Conservation (phyloP, 2,888 invertebrate species). For the Athrips mouffetella region DNA sequence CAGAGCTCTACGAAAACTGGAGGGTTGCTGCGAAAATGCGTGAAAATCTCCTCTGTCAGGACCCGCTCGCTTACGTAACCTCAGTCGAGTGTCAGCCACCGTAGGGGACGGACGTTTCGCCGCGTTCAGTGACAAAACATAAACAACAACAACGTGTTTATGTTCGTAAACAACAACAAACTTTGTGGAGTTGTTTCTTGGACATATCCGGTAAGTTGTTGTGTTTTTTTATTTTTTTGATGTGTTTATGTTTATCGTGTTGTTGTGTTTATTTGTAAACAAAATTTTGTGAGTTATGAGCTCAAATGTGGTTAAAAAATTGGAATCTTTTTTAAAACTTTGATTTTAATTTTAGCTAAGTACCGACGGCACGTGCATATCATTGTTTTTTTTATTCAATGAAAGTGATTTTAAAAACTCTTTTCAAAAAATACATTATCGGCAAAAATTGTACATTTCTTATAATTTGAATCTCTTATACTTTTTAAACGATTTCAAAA, state of each 20-base stretch:
- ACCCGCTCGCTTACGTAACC: conserved; percentile 66
- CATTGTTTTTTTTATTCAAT: no score
- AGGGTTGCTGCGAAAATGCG: conserved; percentile 41
- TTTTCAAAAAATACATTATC: no score
- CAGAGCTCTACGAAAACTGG: conserved; percentile 39
- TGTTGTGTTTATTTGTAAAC: conserved; percentile 2
- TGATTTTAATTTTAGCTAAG: no score
- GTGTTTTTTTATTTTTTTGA: conserved; percentile 21
- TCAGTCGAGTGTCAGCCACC: conserved; percentile 58
- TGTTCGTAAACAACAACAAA: conserved; percentile 60
- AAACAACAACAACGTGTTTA: conserved; percentile 76
- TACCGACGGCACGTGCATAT: no score
- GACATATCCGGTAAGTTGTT: conserved; percentile 32
- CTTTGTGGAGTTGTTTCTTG: conserved; percentile 36
- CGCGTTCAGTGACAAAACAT: conserved; percentile 43
- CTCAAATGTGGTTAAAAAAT: no score
- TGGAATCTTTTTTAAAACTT: no score
- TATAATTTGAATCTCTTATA: no score
- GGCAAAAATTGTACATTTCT: no score
- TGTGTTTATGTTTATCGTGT: conserved; percentile 12
- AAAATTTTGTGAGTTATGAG: no score
- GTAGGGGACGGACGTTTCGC: conserved; percentile 46
- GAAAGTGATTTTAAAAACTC: no score
- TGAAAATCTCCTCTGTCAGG: conserved; percentile 52
- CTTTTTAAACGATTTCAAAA: no score